Evolutionary conservation across 1,140 invertebrate species (phyloP), one percentile per base, ranked within the genome.

Genomic region (Cydia amplana): DNA sequence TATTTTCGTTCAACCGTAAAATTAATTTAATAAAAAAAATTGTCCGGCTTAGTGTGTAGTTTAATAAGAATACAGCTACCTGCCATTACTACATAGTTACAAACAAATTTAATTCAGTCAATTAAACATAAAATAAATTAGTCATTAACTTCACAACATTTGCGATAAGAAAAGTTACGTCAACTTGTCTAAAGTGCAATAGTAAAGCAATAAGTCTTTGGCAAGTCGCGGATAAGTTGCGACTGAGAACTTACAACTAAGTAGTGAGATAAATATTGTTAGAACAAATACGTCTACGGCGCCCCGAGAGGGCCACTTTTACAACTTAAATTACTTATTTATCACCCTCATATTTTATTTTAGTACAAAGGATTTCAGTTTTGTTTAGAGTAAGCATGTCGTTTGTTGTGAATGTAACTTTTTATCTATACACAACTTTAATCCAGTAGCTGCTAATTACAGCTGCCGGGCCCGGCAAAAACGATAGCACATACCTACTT

Each of bases 171-270:
- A 46, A 46, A 46, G 43, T 46, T 46, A 16, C n/a, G 16, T 40
- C 7, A 55, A 55, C 51, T 60, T 12, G 7, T 23, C 9, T 23
- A 20, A 60, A 60, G 20, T 60, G 55, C 55, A 60, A 60, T 60
- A 60, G 20, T 60, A 60, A 60, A 60, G 55, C 20, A 60, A 60
- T 60, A 60, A 23, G 20, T 60, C 55, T 60, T 60, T 23, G 20
- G 55, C 55, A 60, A 23, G 43, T 60, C 18, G 18, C 20, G 20
- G 9, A 60, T 23, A 60, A 60, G 20, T 51, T 23, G 55, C 55
- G 9, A n/a, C 16, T 9, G 51, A 23, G 51, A 23, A 23, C 55
- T 9, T 23, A 60, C 55, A 23, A 51, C 49, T 51, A 51, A n/a
- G 49, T 60, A 60, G 20, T 60, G 16, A 20, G 55, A 20, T 60